A percentile compares a stretch with the other conserved stretches of the same genome.
Conservation (phyloP, 1,140 invertebrate species). For the Bombus ignitus region DNA sequence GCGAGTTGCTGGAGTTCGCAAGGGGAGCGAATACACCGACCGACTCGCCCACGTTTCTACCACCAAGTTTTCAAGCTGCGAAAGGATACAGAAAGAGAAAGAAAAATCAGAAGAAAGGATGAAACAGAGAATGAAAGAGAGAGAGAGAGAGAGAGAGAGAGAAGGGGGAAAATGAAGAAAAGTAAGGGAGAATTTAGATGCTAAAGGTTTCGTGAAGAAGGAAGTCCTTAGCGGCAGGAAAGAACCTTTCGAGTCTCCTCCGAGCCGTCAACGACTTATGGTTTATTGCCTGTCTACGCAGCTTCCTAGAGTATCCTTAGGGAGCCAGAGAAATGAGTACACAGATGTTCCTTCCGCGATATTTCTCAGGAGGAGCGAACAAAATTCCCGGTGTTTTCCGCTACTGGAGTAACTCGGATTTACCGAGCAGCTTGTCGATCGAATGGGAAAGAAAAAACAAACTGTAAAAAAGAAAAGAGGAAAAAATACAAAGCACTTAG, state of each 20-base stretch:
- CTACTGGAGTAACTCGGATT: constrained; percentile 25
- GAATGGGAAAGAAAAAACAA: not conserved
- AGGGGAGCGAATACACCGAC: constrained; percentile 1
- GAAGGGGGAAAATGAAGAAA: not conserved
- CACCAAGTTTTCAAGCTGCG: not conserved
- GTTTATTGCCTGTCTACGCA: constrained; percentile 68
- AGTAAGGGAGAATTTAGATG: constrained; percentile 43
- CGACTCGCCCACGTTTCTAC: not conserved
- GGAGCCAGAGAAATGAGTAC: constrained; percentile 66
- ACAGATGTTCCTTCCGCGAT: constrained; percentile 69
- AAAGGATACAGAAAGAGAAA: not conserved
- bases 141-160: not conserved
- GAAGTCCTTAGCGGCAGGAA: constrained; percentile 45
- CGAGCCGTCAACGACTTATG: constrained; percentile 71
- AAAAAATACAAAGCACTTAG: not conserved
- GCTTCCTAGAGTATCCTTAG: constrained; percentile 56
- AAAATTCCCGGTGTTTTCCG: constrained; percentile 54
- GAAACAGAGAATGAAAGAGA: not conserved
- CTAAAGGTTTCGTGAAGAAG: constrained; percentile 27
- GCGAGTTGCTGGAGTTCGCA: constrained; percentile 41
- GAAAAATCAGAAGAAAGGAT: not conserved
- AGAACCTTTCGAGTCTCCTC: constrained; percentile 63
- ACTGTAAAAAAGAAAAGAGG: not conserved
- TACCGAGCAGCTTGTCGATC: constrained; percentile 34
- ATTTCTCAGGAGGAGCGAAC: constrained; percentile 65